Evolutionary conservation across 2,888 invertebrate species (phyloP).

Genomic region (Scaptomyza tumidula): DNA sequence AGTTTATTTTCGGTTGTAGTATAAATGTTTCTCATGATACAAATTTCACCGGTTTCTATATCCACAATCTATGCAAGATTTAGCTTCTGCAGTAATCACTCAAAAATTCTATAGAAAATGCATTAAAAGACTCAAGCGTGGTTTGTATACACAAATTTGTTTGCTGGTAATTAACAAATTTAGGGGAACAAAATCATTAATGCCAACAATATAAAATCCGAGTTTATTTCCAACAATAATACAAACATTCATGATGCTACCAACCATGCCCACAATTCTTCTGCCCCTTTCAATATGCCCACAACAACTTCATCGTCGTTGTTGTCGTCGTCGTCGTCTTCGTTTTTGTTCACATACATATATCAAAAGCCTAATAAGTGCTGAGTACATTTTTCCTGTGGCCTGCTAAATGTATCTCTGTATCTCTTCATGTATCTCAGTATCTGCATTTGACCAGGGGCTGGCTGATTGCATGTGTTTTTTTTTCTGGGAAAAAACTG

Average conservation of each 20-base stretch:
- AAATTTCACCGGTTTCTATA: slow-evolving; percentile 3
- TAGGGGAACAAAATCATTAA: slow-evolving; percentile 80
- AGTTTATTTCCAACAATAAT: slow-evolving; percentile 78
- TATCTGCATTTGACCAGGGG: slow-evolving; percentile 36
- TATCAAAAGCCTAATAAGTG: slow-evolving; percentile 73
- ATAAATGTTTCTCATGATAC: not conserved
- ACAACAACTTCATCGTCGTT: slow-evolving; percentile 15
- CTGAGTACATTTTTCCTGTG: slow-evolving; percentile 43
- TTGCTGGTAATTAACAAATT: slow-evolving; percentile 81
- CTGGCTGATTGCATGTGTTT: slow-evolving; percentile 42
- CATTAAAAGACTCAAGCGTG: slow-evolving; percentile 74
- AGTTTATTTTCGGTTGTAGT: too few species aligned
- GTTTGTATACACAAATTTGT: slow-evolving; percentile 81
- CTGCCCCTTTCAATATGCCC: not conserved
- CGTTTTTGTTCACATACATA: slow-evolving; percentile 24
- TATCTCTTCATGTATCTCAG: slow-evolving; percentile 29
- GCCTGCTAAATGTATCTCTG: slow-evolving; percentile 20
- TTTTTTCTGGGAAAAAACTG: slow-evolving; percentile 81
- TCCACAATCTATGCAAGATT: slow-evolving; percentile 5
- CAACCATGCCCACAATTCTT: slow-evolving; percentile 9
- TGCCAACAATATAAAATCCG: slow-evolving; percentile 78
- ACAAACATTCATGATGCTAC: slow-evolving; percentile 56
- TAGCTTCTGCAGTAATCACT: slow-evolving; percentile 58
- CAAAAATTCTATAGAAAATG: slow-evolving; percentile 78
- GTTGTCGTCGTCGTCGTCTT: slow-evolving; percentile 30